A percentile compares a stretch with the other conserved stretches of the same genome.
Evolutionary conservation across 2,797 vertebrate genomes (phyloP).

Genomic region (Anomalospiza imberbis): DNA sequence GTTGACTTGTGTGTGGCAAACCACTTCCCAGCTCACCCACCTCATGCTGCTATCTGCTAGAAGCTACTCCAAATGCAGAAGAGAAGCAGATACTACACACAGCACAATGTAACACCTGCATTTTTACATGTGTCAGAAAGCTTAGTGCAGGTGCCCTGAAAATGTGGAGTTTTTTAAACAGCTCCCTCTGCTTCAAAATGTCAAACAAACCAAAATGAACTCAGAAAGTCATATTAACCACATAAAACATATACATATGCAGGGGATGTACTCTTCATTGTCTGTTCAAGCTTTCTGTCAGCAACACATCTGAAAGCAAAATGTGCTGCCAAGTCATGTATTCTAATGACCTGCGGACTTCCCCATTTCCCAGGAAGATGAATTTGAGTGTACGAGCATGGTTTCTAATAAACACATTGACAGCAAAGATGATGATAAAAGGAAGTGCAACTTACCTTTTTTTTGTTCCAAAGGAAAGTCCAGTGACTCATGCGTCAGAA

Average conservation of each 20-base stretch:
- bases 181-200: background rate
- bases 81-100: background rate
- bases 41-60: background rate
- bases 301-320: slow-evolving; percentile 22
- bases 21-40: background rate
- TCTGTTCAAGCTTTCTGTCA: slow-evolving; percentile 18
- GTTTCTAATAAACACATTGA: slow-evolving; percentile 30
- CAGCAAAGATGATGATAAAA: slow-evolving; percentile 21
- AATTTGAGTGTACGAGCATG: background rate
- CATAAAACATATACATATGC: background rate
- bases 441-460: background rate
- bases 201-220: background rate
- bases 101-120: background rate
- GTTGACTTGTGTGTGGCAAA: background rate
- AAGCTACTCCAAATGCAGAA: background rate
- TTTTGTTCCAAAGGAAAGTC: slow-evolving; percentile 45
- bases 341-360: slow-evolving; percentile 40
- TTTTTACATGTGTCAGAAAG: background rate
- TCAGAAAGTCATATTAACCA: background rate
- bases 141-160: background rate
- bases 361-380: slow-evolving; percentile 49
- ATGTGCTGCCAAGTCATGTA: slow-evolving; percentile 8
- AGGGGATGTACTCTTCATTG: background rate
- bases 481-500: slow-evolving; percentile 36
- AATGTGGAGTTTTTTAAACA: background rate